Percentiles rank a stretch among this genome's conserved stretches.
Conservation (phyloP, 2,797 vertebrate genomes). For the Manis pentadactyla region DNA sequence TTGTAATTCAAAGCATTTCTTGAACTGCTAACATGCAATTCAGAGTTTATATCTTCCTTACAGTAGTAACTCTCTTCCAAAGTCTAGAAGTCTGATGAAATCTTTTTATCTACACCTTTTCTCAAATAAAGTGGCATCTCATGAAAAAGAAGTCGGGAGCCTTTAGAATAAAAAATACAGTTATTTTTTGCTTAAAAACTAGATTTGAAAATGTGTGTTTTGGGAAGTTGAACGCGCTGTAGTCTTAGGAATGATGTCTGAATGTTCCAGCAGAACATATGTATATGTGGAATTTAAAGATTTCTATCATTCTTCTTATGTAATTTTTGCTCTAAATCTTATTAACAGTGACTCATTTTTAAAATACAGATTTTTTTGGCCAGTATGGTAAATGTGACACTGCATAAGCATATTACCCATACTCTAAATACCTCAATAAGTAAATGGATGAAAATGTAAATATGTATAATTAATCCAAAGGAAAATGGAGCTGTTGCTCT, state of each 20-base stretch:
- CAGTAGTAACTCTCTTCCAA: constrained; percentile 36
- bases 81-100: constrained; percentile 32
- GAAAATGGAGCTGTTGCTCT: not conserved
- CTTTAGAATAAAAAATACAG: constrained; percentile 54
- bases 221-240: not conserved
- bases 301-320: not conserved
- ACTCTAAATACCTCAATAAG: not conserved
- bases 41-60: constrained; percentile 64
- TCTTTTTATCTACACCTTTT: constrained; percentile 64
- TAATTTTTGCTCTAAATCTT: not conserved
- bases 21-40: constrained; percentile 59
- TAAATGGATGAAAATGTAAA: not conserved
- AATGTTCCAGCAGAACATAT: not conserved
- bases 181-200: constrained; percentile 50
- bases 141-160: not conserved
- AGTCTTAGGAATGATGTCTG: not conserved
- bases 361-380: not conserved
- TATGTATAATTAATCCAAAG: not conserved
- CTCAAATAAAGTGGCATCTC: constrained; percentile 47
- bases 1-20: constrained; percentile 68
- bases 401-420: not conserved
- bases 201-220: not conserved
- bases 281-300: not conserved
- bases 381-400: not conserved
- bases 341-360: not conserved